These are phyloP conservation scores for Cherax destructor DNA, from an alignment of 1,140 invertebrate species.

Conservation along the genomic window DNA sequence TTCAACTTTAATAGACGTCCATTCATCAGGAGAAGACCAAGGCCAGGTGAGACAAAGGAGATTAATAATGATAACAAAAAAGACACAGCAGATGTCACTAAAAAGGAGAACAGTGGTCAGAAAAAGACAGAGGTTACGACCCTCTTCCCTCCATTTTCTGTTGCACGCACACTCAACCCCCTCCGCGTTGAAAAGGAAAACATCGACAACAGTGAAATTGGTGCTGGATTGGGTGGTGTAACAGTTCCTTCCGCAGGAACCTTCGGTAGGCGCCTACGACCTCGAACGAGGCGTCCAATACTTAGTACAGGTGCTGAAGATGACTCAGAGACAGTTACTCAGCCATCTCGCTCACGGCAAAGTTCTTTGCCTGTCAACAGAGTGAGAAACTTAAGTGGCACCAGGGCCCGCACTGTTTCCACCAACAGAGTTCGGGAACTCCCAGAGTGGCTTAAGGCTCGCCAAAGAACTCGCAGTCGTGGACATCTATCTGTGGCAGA, in stretches of 20 bases:
- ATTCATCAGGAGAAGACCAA: conserved; percentile 48
- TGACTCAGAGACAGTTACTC: not conserved
- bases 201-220: not conserved
- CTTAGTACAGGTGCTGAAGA: not conserved
- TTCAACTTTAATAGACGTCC: conserved; percentile 59
- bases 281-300: conserved; percentile 29
- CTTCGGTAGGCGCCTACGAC: conserved; percentile 47
- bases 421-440: conserved; percentile 16
- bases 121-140: conserved; percentile 44
- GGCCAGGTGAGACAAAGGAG: conserved; percentile 2
- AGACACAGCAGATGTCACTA: conserved; percentile 5
- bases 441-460: conserved; percentile 47
- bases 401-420: not conserved
- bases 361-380: not conserved
- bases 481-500: conserved; percentile 15
- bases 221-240: not conserved
- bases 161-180: conserved; percentile 55
- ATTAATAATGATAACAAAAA: conserved; percentile 11
- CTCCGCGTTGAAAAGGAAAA: conserved; percentile 13
- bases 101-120: conserved; percentile 11
- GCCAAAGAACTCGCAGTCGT: conserved; percentile 27
- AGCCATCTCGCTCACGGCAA: not conserved
- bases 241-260: conserved; percentile 17
- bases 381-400: not conserved
- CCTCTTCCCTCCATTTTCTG: conserved; percentile 57